Conservation (phyloP, 2,888 invertebrate species). For the Thymelicus sylvestris region DNA sequence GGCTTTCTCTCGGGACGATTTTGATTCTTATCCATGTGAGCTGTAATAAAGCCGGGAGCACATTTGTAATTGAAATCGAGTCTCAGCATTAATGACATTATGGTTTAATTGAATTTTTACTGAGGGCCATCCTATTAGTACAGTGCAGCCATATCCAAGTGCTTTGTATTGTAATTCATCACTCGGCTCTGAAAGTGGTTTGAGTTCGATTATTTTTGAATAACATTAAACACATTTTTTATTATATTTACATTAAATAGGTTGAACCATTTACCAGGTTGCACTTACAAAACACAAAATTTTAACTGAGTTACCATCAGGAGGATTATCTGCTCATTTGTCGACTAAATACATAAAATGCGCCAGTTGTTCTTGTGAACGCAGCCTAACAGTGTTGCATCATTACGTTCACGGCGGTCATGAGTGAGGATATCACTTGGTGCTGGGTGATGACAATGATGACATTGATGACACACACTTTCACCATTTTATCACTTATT, state of each 20-base stretch:
- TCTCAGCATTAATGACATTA: neutral
- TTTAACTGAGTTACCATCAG: too few relatives aligned
- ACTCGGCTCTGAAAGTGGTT: too few relatives aligned
- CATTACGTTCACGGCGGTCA: neutral
- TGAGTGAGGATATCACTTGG: slow-evolving; percentile 17
- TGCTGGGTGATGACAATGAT: slow-evolving; percentile 20
- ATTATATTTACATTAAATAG: too few relatives aligned
- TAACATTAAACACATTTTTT: too few relatives aligned
- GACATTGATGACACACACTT: slow-evolving; percentile 41
- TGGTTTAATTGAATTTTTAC: neutral
- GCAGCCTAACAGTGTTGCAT: slow-evolving; percentile 8
- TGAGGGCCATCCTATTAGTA: neutral
- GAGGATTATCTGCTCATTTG: too few relatives aligned
- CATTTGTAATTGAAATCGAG: neutral
- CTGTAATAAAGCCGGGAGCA: neutral
- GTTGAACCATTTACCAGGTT: too few relatives aligned
- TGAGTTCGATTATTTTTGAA: too few relatives aligned
- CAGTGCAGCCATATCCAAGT: too few relatives aligned
- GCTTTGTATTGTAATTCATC: too few relatives aligned
- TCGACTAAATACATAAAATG: too few relatives aligned
- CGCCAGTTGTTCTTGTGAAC: neutral
- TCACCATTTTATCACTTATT: slow-evolving; percentile 39
- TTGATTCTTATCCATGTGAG: slow-evolving; percentile 19
- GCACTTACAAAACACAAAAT: too few relatives aligned
- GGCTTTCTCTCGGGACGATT: slow-evolving; percentile 22